Conservation (phyloP, 2,113 vertebrate genomes). For the Prionailurus bengalensis region DNA sequence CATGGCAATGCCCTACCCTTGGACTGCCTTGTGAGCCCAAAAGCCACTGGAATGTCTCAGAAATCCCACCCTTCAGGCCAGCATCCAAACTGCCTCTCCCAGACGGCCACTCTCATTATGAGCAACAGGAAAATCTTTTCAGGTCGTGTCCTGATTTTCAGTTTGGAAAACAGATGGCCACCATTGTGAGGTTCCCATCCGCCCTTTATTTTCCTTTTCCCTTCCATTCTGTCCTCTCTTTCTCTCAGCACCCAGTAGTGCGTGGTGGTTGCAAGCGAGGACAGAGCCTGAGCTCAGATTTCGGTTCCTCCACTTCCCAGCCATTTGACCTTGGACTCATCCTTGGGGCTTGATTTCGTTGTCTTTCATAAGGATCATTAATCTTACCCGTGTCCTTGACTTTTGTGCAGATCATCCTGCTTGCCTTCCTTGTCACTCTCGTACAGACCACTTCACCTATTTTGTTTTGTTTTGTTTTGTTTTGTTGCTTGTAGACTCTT, state of each 20-base stretch:
- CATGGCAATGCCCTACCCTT: conserved; percentile 73
- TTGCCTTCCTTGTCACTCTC: background rate
- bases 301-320: background rate
- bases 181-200: conserved; percentile 5
- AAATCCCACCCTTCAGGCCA: conserved; percentile 77
- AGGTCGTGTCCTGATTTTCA: conserved; percentile 66
- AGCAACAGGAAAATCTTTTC: conserved; percentile 72
- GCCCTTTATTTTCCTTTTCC: background rate
- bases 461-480: background rate
- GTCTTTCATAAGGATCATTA: background rate
- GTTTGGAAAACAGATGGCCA: conserved; percentile 76
- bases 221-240: background rate
- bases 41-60: conserved; percentile 83
- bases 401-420: background rate
- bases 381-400: background rate
- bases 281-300: background rate
- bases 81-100: conserved; percentile 77
- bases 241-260: background rate
- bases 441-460: no score
- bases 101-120: conserved; percentile 47
- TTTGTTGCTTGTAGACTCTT: background rate
- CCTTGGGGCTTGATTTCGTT: background rate
- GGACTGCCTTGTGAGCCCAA: conserved; percentile 65
- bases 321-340: background rate
- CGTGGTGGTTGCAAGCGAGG: background rate